Evolutionary conservation across 2,888 invertebrate species (phyloP), one percentile per base, ranked within the genome.

Genomic region (Dermolepida albohirtum): DNA sequence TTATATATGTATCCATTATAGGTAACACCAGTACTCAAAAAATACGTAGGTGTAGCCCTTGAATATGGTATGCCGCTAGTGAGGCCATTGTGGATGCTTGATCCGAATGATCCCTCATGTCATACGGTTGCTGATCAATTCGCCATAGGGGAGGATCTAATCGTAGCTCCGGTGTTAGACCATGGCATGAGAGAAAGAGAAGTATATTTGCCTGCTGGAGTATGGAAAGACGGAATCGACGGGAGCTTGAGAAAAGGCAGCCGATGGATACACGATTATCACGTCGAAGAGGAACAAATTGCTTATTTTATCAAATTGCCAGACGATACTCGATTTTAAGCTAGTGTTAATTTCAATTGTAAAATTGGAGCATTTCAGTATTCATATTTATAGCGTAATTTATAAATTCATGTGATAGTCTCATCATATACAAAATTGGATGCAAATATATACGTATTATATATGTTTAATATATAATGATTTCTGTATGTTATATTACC

Each of bases 161-260:
- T 97, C 39, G 96, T 97, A 0, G 97, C 97, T 0, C 97, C 97
- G 0, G 89, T 97, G 55, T 81, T 96, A 39, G 85, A 90, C 62
- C 87, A 89, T 0, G 90, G 91, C 0, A 86, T 89, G 44, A 88
- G 89, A 29, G 89, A 90, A 72, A 86, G 92, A 71, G 96, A 92
- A 85, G 92, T 97, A 67, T 96, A 96, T 79, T 86, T 96, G 29
- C 96, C 96, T 0, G 91, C 91, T 27, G 98, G 97, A 0, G 92
- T 95, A 0, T 97, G 97, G 97, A 92, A 91, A 78, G 96, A 97
- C 78, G 95, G 95, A 11, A 93, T 95, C 74, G 94, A 95, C 80
- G 92, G 92, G 0, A 94, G 93, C 22, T 85, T 93, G 47, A 87
- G 94, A 40, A 95, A 95, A 78, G 96, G 96, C 0, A 94, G 91